These are phyloP conservation scores for Hippoglossus hippoglossus DNA, from an alignment of 2,797 vertebrate genomes.

Conservation along the genomic window DNA sequence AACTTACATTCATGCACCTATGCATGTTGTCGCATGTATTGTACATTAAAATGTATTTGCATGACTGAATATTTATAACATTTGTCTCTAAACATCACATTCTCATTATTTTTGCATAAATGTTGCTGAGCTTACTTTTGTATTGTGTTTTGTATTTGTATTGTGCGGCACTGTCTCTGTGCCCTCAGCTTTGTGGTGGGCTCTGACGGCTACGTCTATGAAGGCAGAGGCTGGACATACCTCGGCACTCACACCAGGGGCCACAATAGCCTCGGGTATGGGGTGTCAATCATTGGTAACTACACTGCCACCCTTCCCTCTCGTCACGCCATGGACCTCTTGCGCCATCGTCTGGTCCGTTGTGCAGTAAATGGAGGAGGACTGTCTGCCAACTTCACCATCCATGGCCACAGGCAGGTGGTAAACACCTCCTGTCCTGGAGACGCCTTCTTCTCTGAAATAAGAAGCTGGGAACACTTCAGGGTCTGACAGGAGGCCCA, in stretches of 20 bases:
- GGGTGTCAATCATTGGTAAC: conserved; percentile 89
- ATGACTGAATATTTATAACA: neutral
- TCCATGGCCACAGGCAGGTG: conserved; percentile 90
- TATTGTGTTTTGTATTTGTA: neutral
- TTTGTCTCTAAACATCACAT: neutral
- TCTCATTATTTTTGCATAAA: neutral
- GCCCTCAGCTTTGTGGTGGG: conserved; percentile 88
- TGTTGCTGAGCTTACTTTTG: neutral
- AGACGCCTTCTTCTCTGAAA: conserved; percentile 85
- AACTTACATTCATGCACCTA: too few species aligned
- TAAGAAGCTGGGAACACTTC: conserved; percentile 87
- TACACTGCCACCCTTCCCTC: conserved; percentile 82
- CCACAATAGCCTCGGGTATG: conserved; percentile 86
- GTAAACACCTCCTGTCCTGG: conserved; percentile 87
- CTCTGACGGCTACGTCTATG: conserved; percentile 91
- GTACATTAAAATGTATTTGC: neutral
- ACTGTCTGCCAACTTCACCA: conserved; percentile 78
- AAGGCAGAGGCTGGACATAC: conserved; percentile 89
- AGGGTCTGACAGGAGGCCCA: conserved; percentile 44
- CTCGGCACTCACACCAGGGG: conserved; percentile 87
- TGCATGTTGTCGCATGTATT: neutral
- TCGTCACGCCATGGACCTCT: conserved; percentile 67
- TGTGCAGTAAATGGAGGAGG: conserved; percentile 81
- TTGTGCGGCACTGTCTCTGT: neutral
- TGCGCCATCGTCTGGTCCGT: conserved; percentile 77